Percentiles rank a stretch among this genome's conserved stretches.
Evolutionary conservation across 1,140 invertebrate genomes (phyloP).

Genomic region (Leptinotarsa texana): DNA sequence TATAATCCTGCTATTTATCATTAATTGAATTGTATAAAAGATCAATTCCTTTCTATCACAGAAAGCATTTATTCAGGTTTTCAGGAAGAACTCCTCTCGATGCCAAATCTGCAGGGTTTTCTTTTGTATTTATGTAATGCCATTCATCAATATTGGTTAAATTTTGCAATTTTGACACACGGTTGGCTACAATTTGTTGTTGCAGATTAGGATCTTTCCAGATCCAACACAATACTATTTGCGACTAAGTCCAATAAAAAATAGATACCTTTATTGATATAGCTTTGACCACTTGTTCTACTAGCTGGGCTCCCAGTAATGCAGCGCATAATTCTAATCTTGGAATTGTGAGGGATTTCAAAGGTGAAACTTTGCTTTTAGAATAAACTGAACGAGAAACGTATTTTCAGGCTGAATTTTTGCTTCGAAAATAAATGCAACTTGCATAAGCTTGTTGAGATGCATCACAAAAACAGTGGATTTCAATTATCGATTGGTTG

Average conservation of each 20-base stretch:
- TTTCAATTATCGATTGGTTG: background rate
- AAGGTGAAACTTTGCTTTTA: background rate
- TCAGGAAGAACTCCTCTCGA: slow-evolving; percentile 1
- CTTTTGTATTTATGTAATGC: slow-evolving; percentile 6
- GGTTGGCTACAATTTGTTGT: background rate
- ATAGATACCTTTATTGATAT: background rate
- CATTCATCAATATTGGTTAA: slow-evolving; percentile 3
- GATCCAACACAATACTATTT: slow-evolving; percentile 35
- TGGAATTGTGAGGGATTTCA: background rate
- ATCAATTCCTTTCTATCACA: slow-evolving; percentile 33
- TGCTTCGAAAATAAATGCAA: background rate
- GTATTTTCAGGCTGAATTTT: background rate
- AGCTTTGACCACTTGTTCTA: background rate
- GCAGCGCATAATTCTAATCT: background rate
- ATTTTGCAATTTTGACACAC: slow-evolving; percentile 22
- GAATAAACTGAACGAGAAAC: background rate
- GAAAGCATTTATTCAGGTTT: background rate
- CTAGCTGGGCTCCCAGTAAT: background rate
- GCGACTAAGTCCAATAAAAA: slow-evolving; percentile 16
- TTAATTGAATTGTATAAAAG: slow-evolving; percentile 20
- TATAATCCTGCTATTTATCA: no score
- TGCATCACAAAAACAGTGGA: background rate
- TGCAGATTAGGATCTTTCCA: slow-evolving; percentile 24
- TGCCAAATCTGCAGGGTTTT: slow-evolving; percentile 26
- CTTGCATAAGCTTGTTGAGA: background rate